Evolutionary conservation across 1,140 invertebrate genomes (phyloP), one percentile per base, ranked within the genome.

Genomic region (Camponotus floridanus): DNA sequence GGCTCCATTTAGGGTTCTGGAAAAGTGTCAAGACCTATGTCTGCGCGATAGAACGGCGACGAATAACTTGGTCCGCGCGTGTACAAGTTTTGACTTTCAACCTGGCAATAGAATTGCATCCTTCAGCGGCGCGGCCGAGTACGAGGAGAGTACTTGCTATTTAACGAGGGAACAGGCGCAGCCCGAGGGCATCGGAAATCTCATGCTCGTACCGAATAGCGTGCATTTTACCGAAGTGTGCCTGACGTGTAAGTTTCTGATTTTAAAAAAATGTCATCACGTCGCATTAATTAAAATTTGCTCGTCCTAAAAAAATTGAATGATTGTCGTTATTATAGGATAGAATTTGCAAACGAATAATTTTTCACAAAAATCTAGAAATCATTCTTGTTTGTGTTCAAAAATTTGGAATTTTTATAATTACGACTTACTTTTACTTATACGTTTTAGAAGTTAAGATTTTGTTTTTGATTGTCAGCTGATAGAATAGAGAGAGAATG

Each of bases 191-290:
- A 97, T 98, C 42, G 98, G 98, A 26, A 97, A 97, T 85, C 95
- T 98, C 0, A 98, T 98, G 95, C 96, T 98, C 71, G 97, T 98
- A 6, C 97, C 97, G 2, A 98, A 98, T 89, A 97, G 97, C 92
- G 97, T 98, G 7, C 98, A 98, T 93, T 98, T 98, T 91, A 98
- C 97, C 21, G 98, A 98, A 96, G 97, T 98, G 45, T 99, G 98
- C 93, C 96, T 98, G 21, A 97, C 97, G 48, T 98, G 98, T 98
- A 95, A 97, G 97, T 96, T 85, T 76, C 9, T 48, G 31, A 11
- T 18, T 9, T 18, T 9, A 13, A n/a, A 31, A 57, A 31, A 76
- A 55, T 59, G 57, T 42, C 64, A 7, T 33, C 13, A 13, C 5
- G 3, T 3, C 13, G 39, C 26, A 55, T 78, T 85, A 64, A 85